Conservation (phyloP, 1,140 invertebrate genomes). For the Apocrypta bakeri region DNA sequence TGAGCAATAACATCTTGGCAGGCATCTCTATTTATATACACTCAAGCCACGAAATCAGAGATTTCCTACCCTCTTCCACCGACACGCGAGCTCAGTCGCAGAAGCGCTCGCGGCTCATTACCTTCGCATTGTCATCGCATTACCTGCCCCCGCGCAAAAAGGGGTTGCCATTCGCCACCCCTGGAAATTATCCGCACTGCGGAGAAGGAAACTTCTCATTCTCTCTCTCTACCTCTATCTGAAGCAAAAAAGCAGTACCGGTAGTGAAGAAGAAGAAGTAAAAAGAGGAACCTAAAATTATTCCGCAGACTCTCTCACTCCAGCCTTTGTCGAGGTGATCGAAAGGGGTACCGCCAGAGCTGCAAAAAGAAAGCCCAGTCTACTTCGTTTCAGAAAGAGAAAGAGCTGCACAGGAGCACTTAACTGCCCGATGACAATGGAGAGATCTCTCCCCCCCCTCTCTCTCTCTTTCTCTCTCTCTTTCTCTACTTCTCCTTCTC, state of each 20-base stretch:
- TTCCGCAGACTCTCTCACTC: slow-evolving; percentile 2
- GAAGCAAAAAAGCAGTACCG: background rate
- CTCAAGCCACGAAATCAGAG: background rate
- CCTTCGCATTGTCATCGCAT: slow-evolving; percentile 51
- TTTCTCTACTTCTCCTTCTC: slow-evolving; percentile 38
- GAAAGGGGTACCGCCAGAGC: background rate
- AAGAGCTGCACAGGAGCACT: slow-evolving; percentile 64
- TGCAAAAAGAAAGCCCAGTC: slow-evolving; percentile 9
- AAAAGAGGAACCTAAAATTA: slow-evolving; percentile 35
- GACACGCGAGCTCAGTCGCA: slow-evolving; percentile 12
- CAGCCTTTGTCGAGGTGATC: slow-evolving; percentile 15
- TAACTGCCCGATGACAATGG: slow-evolving; percentile 72
- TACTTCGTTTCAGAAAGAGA: slow-evolving; percentile 27
- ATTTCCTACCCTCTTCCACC: background rate
- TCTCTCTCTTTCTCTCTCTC: background rate
- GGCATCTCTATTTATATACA: slow-evolving; percentile 36
- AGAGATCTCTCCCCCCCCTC: slow-evolving; percentile 39
- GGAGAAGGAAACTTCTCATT: background rate
- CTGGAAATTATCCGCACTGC: slow-evolving; percentile 37
- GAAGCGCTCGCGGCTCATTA: slow-evolving; percentile 49
- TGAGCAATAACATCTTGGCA: slow-evolving; percentile 44
- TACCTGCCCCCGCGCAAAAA: slow-evolving; percentile 35
- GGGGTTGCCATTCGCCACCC: slow-evolving; percentile 29
- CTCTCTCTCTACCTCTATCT: background rate
- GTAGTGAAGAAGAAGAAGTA: slow-evolving; percentile 26